Evolutionary conservation across 2,888 invertebrate species (phyloP), one percentile per base, ranked within the genome.

Genomic region (Graphium colonna): DNA sequence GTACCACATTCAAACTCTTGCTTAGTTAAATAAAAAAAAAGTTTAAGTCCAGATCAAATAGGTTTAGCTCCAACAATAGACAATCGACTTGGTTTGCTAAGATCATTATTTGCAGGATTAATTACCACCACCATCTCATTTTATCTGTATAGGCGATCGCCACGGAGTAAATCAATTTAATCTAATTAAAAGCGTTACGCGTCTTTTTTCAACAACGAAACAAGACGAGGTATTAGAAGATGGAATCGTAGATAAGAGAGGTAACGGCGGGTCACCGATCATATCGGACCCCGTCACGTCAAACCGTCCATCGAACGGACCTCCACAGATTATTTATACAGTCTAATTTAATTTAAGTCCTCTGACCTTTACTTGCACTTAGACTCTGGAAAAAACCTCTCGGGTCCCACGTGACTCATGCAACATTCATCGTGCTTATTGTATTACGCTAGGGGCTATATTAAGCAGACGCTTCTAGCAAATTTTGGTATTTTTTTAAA

Each of bases 171-270:
- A 87, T 87, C 87, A 87, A 88, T 88, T 85, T 87, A 88, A 88
- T 88, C 84, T 89, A 89, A 89, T 89, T 89, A 89, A 89, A 88
- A 85, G 84, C 84, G 82, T 86, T 87, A 85, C 86, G 84, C 82
- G 77, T 87, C 87, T 88, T 88, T 88, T 87, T 83, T 84, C 79
- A 73, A 69, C 71, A 79, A 73, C 79, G 80, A 82, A 85, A 87
- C 85, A 85, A 88, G 86, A 81, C 77, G 78, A 79, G 77, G 80
- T 82, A 82, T 86, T 83, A 87, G 76, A 69, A 86, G 88, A 89
- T 88, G 77, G 69, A 79, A 75, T 79, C 79, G 79, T 80, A 85
- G 87, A 87, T 88, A 75, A 71, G 64, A n/a, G 65, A 79, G 80
- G 81, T 72, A 72, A 65, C 80, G 73, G 74, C 79, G 84, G 88